A percentile compares a stretch with the other conserved stretches of the same genome.
These are phyloP conservation scores for Prorops nasuta DNA, from an alignment of 1,140 invertebrate species.

Conservation along the genomic window DNA sequence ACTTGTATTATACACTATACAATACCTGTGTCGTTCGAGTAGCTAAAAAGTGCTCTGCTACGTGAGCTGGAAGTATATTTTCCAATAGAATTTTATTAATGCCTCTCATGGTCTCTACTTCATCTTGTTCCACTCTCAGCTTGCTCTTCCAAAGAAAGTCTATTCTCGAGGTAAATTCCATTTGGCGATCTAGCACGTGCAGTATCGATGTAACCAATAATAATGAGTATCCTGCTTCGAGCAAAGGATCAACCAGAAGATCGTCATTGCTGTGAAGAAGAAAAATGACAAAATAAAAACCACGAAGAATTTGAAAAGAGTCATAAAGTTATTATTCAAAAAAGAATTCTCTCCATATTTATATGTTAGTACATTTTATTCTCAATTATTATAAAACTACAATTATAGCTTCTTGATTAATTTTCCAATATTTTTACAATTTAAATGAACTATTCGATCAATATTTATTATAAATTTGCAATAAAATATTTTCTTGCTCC, in stretches of 20 bases:
- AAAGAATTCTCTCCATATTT: no score
- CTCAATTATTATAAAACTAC: no score
- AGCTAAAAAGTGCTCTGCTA: conserved; percentile 88
- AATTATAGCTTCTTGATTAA: no score
- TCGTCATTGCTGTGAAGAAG: no score
- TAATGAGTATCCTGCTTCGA: conserved; percentile 64
- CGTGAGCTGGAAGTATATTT: conserved; percentile 95
- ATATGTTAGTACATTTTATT: no score
- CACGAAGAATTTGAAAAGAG: no score
- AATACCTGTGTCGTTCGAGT: conserved; percentile 64
- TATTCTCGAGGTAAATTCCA: conserved; percentile 81
- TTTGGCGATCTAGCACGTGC: conserved; percentile 80
- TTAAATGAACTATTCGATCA: no score
- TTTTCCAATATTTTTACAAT: no score
- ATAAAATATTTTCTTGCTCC: no score
- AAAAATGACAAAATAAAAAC: neutral
- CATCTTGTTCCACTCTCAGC: conserved; percentile 86
- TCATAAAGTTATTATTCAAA: no score
- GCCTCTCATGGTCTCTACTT: conserved; percentile 91
- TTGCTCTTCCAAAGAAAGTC: conserved; percentile 94
- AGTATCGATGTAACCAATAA: conserved; percentile 66
- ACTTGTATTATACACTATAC: conserved; percentile 9
- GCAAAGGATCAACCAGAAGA: conserved; percentile 66
- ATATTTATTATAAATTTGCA: no score
- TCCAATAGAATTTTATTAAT: conserved; percentile 94